Evolutionary conservation across 1,140 invertebrate species (phyloP), one percentile per base, ranked within the genome.

Genomic region (Drosophila virilis): DNA sequence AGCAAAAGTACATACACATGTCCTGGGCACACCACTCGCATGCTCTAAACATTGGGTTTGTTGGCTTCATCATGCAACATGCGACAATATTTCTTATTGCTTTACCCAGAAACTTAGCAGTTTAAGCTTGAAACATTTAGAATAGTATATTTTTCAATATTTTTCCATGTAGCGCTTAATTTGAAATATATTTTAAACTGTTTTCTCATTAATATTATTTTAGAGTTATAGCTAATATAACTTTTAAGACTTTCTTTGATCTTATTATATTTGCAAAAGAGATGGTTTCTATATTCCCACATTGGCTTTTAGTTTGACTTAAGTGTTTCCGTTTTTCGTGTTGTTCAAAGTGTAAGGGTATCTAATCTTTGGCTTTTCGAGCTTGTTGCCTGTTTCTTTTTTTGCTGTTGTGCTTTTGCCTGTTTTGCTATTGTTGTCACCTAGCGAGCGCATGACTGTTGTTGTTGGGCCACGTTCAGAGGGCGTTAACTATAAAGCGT

Each of bases 1-100:
- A 70, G 48, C 58, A 68, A 78, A 80, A 65, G 62, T 64, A 80
- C 58, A 83, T 15, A 73, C 66, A 69, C 75, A 75, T 57, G 60
- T 59, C 42, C 40, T 43, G 60, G 22, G 28, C 35, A 59, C 54
- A 59, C 38, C 43, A 59, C 45, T 33, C 6, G 0, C 17, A 54
- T 38, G 50, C 58, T 10, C 66, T 59, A n/a, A n/a, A 42, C 22
- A 42, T 13, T 0, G 46, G 22, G 65, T 33, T 40, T 33, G 13
- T 40, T 22, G 13, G 42, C 22, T 33, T 58, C 13, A 15, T 10
- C 9, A 65, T 13, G 1, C 40, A 48, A 33, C 12, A 4, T 22
- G 68, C 32, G 9, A 37, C 43, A 40, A 6, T 12, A n/a, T 28
- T 33, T 17, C 17, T 17, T n/a, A n/a, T n/a, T n/a, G n/a, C n/a